Evolutionary conservation across 2,888 invertebrate species (phyloP).

Genomic region (Tinea trinotella): DNA sequence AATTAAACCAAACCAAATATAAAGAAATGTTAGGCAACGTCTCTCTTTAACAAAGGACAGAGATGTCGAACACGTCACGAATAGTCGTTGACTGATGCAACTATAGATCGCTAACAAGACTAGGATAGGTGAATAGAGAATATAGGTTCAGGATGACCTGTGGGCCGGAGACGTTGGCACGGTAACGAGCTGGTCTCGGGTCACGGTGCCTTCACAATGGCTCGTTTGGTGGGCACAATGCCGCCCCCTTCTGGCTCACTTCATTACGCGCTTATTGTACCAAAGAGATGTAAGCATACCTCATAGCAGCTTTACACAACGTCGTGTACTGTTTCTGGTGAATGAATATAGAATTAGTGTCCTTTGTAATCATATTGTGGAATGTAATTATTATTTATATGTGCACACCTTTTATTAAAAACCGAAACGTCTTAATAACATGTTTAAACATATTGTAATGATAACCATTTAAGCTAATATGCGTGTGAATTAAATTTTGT

Average conservation of each 20-base stretch:
- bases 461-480: neutral
- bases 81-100: slow-evolving; percentile 14
- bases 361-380: slow-evolving; percentile 13
- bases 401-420: neutral
- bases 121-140: slow-evolving; percentile 6
- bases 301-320: neutral
- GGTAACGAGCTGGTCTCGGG: slow-evolving; percentile 58
- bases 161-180: slow-evolving; percentile 21
- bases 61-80: slow-evolving; percentile 14
- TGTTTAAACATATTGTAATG: slow-evolving; percentile 1
- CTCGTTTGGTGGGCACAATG: slow-evolving; percentile 61
- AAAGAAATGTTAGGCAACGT: slow-evolving; percentile 3
- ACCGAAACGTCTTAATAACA: neutral
- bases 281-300: slow-evolving; percentile 26
- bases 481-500: too few species aligned
- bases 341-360: slow-evolving; percentile 12
- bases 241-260: slow-evolving; percentile 65
- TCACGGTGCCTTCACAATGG: slow-evolving; percentile 49
- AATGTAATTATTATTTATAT: slow-evolving; percentile 9
- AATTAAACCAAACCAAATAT: slow-evolving; percentile 3
- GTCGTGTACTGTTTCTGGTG: slow-evolving; percentile 7
- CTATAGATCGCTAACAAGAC: slow-evolving; percentile 31
- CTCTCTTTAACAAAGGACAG: slow-evolving; percentile 10
- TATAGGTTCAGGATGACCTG: slow-evolving; percentile 12
- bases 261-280: slow-evolving; percentile 71